Evolutionary conservation across 2,113 vertebrate genomes (phyloP), one percentile per base, ranked within the genome.

Genomic region (Saguinus imperator): DNA sequence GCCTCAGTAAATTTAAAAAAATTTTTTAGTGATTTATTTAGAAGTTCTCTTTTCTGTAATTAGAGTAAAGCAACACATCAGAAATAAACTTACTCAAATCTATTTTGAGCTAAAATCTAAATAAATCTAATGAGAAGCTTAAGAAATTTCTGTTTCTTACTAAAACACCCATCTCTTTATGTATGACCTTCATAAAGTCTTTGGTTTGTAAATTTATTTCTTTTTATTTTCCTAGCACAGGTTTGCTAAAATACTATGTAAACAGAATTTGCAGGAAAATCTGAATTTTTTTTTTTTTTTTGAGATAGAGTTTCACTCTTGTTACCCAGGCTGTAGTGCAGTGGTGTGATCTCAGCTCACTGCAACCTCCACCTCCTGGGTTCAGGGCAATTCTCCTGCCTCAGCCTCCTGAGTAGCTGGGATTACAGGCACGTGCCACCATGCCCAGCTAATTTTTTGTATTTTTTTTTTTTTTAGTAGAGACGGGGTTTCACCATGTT

Each of bases 191-290:
- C 23, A 93, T 55, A 72, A 93, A 52, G 43, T 64, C 23, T 61
- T 76, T 91, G 58, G 16, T 79, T 70, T 64, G 1, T 72, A 82
- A 66, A 58, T 83, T 70, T 87, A 94, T 55, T 48, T 82, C 90
- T 76, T 75, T 11, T 3, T 77, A 83, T 72, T 25, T 77, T 70
- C 83, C 25, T 40, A 79, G 58, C 66, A 43, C 68, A n/a, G 25
- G 21, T 58, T 95, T 86, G 9, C 43, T 90, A 96, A 91, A 75
- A 87, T 70, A 76, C 93, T 82, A 2, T 76, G 32, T 80, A 94
- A 84, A 64, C 32, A 91, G 32, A 87, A 88, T 88, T 91, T 72
- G 12, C 91, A 95, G 29, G 29, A 61, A 80, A 88, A 88, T 55
- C 58, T n/a, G 20, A 88, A 72, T 72, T 43, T 43, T 43, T 43